Base-by-base conservation (phyloP, 2,113 vertebrate genomes). In the Rhea americana region DNA sequence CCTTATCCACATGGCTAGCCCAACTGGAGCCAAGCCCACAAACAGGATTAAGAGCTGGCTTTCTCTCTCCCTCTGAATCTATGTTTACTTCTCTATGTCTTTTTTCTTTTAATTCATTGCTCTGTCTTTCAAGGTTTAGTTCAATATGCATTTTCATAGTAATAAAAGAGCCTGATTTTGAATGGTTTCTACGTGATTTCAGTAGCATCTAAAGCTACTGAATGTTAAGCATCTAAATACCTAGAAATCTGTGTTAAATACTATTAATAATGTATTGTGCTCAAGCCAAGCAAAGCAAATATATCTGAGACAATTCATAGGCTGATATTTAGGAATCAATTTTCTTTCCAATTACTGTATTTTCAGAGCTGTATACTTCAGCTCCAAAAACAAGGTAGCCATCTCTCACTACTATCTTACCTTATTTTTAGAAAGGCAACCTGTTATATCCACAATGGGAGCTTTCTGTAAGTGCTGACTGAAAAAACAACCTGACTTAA, bases 1-100 rank as follows among this genome's bases (percentile, higher is more conserved):
- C 56, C 45, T 72, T 41, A 66, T 63, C 17, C 75, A 74, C 66
- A 79, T 7, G 53, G 71, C 35, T 47, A 72, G 70, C 55, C 76
- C 39, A 59, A 72, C 62, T 95, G 94, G 82, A 94, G 62, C n/a
- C 86, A 89, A 90, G 91, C 90, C 85, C 66, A 94, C 73, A 91
- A 91, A 90, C 0, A 79, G 58, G 88, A 95, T 94, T 95, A 94
- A 89, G 50, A 84, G 24, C 20, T 90, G 85, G 73, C 65, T 90
- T 94, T 72, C 3, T 22, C 75, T 48, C 65, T 90, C 37, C 26
- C 20, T 61, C 62, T 84, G 76, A 93, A 86, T 84, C 45, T 61
- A 35, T 71, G 51, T n/a, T 93, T 4, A 2, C 37, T 66, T 78
- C 47, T 30, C 25, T 75, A 50, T 65, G 45, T 19, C 20, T 11